A percentile compares a stretch with the other conserved stretches of the same genome.
Conservation (phyloP, 2,797 vertebrate species). For the Cynodonichthys magdalenae region DNA sequence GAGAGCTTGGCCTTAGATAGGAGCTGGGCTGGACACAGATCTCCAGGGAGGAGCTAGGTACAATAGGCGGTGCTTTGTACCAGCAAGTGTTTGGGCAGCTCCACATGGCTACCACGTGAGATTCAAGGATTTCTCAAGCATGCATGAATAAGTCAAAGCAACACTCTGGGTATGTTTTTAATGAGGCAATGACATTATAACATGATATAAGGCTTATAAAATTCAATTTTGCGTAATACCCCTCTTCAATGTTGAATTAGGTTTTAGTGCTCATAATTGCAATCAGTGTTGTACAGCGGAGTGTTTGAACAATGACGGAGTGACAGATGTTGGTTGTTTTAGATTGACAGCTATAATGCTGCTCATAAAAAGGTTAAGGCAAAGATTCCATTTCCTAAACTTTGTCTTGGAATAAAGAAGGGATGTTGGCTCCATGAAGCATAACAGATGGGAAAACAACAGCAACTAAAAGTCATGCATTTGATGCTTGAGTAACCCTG, state of each 20-base stretch:
- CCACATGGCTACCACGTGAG: too few relatives aligned
- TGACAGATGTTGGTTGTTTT: constrained; percentile 53
- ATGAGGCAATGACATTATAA: too few relatives aligned
- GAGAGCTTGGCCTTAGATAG: too few relatives aligned
- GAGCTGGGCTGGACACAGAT: too few relatives aligned
- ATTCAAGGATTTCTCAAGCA: too few relatives aligned
- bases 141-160: too few relatives aligned
- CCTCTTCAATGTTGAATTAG: constrained; percentile 5
- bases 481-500: constrained; percentile 74
- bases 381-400: constrained; percentile 58
- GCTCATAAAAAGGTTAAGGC: constrained; percentile 50
- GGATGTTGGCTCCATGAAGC: constrained; percentile 62
- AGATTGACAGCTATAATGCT: constrained; percentile 57
- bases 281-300: constrained; percentile 43
- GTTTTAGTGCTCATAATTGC: constrained; percentile 51
- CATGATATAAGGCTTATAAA: too few relatives aligned
- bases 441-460: constrained; percentile 73
- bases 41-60: too few relatives aligned
- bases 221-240: too few relatives aligned
- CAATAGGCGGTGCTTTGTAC: too few relatives aligned
- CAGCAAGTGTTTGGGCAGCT: too few relatives aligned
- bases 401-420: constrained; percentile 54
- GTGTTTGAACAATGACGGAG: constrained; percentile 51
- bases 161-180: too few relatives aligned
- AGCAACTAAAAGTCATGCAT: constrained; percentile 69